Evolutionary conservation across 2,113 vertebrate genomes (phyloP), one percentile per base, ranked within the genome.

Genomic region (Crotalus helleri): DNA sequence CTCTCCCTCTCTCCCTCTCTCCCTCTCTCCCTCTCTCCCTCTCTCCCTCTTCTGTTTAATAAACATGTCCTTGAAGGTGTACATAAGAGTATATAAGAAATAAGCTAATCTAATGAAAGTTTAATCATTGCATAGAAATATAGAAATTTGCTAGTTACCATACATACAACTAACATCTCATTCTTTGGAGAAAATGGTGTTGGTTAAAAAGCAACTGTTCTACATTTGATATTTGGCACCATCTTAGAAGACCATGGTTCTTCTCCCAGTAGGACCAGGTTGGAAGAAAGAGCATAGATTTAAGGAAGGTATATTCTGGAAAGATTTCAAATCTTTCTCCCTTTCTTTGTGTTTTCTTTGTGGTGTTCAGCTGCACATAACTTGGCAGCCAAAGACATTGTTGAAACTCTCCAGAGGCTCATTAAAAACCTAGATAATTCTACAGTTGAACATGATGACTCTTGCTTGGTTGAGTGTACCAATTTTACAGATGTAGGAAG

Each of bases 371-470:
- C 61, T 94, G 94, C 96, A 91, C 90, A 2, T 33, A 92, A 92
- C 59, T 88, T 96, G 97, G 94, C 96, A 97, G 94, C 69, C 94
- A 96, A 97, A 96, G 91, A 90, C 92, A 92, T 95, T 86, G 61
- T 88, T 64, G 0, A 59, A 92, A 92, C 44, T n/a, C 96, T 96
- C 96, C 91, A 94, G 96, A 97, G 97, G 96, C 95, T 97, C 97
- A 96, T 97, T 97, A 97, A 97, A 97, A 90, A 93, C 58, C 46
- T 0, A 64, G 95, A 95, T 90, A 95, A 94, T 0, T 24, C 95
- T 95, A 94, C 96, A 87, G 93, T 93, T 81, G 91, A 95, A 92
- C 69, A 95, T 95, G 96, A 96, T 92, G 93, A 61, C 95, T 97
- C 96, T 92, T 95, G 85, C 94, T 96, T 95, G 95, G 93, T 90